Base-by-base conservation (phyloP, 2,113 vertebrate genomes). In the Bujurquina vittata region DNA sequence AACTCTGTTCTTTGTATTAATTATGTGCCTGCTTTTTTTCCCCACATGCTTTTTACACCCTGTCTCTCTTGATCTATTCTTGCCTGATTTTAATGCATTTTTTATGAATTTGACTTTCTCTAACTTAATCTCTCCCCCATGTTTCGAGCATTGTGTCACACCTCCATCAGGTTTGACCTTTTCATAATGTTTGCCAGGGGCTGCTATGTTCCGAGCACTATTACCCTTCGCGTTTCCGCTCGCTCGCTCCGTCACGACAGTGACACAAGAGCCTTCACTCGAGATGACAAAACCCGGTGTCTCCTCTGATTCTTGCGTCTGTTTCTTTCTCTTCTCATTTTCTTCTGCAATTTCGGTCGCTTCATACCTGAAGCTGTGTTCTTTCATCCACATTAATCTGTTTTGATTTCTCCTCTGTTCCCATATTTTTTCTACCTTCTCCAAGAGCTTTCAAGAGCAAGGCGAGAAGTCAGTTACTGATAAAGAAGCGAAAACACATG, bases 101-200 rank as follows among this genome's bases (percentile, higher is more conserved):
- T 74, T 78, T 22, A 56, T 74, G 8, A 49, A 69, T 80, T 31
- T 57, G 5, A 57, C 31, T 76, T 12, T 81, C 20, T 67, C 61
- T 40, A 35, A 76, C 18, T 37, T 81, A 60, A 83, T 79, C 33
- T 80, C 46, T 29, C 1, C 3, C 40, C 49, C 1, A 3, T 54
- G 43, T 82, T 88, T 82, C 7, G 1, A 33, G 57, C 83, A 58
- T 81, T 4, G 6, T 60, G 33, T 83, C 35, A 79, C 69, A 87
- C 77, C 60, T 92, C 84, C 54, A 84, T 90, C 81, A 74, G 40
- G 43, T 37, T 56, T 87, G 89, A 91, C 92, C 89, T 93, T 93
- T 92, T 83, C 56, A 79, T 77, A 83, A 84, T 18, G 76, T 37
- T 86, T 85, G 80, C 81, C 85, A 82, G 82, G 62, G 79, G 87